These are phyloP conservation scores for Haliaeetus leucogaster DNA, from an alignment of 2,113 vertebrate genomes.

Conservation along the genomic window DNA sequence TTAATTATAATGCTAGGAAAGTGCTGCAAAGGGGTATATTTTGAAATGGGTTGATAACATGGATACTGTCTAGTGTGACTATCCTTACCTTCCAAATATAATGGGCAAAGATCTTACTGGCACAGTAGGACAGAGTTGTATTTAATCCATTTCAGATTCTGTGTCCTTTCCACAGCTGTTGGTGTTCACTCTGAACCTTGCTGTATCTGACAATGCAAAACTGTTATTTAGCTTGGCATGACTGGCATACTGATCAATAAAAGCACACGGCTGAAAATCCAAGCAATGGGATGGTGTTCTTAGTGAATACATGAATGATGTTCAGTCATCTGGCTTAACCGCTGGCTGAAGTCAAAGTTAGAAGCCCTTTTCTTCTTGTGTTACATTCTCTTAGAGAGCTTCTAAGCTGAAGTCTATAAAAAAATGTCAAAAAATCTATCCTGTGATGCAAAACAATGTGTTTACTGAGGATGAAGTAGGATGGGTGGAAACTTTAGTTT, in stretches of 20 bases:
- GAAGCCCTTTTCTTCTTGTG: not conserved
- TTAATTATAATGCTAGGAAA: not conserved
- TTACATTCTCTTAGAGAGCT: not conserved
- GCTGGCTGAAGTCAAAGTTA: not conserved
- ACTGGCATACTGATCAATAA: not conserved
- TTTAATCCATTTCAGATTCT: not conserved
- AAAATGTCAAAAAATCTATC: not conserved
- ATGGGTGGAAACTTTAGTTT: not conserved
- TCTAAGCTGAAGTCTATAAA: not conserved
- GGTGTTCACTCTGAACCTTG: not conserved
- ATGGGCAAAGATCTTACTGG: not conserved
- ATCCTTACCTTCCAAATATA: not conserved
- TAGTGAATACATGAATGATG: not conserved
- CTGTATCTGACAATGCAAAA: not conserved
- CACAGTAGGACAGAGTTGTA: not conserved
- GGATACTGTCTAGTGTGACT: not conserved
- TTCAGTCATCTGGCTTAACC: not conserved
- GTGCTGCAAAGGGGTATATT: not conserved
- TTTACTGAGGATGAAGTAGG: not conserved
- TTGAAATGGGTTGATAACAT: not conserved
- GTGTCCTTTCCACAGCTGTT: not conserved
- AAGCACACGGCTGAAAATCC: not conserved
- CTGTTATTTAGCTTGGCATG: not conserved
- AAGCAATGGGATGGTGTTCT: not conserved
- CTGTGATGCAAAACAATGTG: not conserved